phyloP scores from a whole-genome alignment of 2,888 invertebrate genomes.

The Stramonita haemastoma region DNA sequence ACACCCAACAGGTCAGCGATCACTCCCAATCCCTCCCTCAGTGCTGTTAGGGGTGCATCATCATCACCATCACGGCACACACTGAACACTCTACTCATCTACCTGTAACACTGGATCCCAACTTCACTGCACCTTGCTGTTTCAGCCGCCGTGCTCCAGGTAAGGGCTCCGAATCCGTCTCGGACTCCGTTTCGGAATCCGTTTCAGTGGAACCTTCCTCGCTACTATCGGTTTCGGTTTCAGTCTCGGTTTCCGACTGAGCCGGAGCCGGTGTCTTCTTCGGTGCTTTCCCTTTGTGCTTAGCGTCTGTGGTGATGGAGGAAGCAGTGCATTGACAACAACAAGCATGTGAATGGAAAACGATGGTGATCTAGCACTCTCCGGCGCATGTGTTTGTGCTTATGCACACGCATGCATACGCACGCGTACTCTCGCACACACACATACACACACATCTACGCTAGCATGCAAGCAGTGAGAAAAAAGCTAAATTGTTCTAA shows the following conservation, averaged over 20 bases:
- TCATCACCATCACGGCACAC: not conserved
- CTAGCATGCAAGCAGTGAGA: no score
- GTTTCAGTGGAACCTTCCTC: constrained; percentile 39
- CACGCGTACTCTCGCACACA: no score
- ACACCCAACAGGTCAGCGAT: not conserved
- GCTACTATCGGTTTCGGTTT: constrained; percentile 46
- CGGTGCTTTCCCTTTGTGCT: constrained; percentile 8
- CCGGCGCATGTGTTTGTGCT: not conserved
- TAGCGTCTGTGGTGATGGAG: constrained; percentile 21
- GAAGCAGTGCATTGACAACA: not conserved
- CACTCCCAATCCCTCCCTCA: not conserved
- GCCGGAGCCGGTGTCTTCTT: not conserved
- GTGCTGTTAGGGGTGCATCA: not conserved
- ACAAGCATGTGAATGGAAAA: constrained; percentile 24
- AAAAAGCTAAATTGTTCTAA: no score
- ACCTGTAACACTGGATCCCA: constrained; percentile 31
- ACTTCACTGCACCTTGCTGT: constrained; percentile 30
- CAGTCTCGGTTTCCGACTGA: constrained; percentile 39
- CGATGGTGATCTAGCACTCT: not conserved
- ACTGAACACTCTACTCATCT: not conserved
- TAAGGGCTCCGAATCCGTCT: constrained; percentile 24
- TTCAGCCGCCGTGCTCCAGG: constrained; percentile 21
- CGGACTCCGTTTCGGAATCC: constrained; percentile 36
- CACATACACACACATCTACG: no score
- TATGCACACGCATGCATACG: no score